phyloP scores from a whole-genome alignment of 2,113 vertebrate genomes.

The Pao palembangensis region DNA sequence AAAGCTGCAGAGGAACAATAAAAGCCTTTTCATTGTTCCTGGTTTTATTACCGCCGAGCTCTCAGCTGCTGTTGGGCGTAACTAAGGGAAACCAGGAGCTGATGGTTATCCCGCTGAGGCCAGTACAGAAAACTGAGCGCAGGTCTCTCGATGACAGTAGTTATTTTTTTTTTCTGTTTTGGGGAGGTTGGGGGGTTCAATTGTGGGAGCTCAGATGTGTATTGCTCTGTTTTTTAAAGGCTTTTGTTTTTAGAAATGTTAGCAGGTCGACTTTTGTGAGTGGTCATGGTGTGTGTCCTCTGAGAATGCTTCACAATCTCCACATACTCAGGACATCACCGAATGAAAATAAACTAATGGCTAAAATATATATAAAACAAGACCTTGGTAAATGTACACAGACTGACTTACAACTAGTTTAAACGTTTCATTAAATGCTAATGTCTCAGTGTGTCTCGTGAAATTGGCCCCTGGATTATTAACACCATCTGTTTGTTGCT shows the following conservation, averaged over 20 bases:
- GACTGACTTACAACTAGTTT: constrained; percentile 94
- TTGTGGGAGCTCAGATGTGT: constrained; percentile 35
- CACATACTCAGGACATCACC: constrained; percentile 47
- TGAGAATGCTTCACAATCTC: constrained; percentile 68
- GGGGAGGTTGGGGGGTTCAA: neutral
- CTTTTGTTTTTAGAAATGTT: constrained; percentile 66
- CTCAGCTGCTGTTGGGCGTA: constrained; percentile 90
- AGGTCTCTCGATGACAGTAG: constrained; percentile 13
- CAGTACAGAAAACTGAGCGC: constrained; percentile 55
- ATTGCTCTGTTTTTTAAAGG: constrained; percentile 63
- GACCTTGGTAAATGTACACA: constrained; percentile 90
- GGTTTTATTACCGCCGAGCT: constrained; percentile 87
- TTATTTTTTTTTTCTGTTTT: constrained; percentile 26
- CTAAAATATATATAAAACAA: constrained; percentile 70
- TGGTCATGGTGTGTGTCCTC: constrained; percentile 64
- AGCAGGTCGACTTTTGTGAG: constrained; percentile 61
- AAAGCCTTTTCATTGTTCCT: constrained; percentile 93
- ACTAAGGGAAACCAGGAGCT: constrained; percentile 82
- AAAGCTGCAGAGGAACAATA: constrained; percentile 95
- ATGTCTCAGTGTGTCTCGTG: constrained; percentile 95
- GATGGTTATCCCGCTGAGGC: constrained; percentile 75
- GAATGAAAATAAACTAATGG: no score
- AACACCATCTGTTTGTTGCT: constrained; percentile 95
- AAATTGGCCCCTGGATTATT: constrained; percentile 98
- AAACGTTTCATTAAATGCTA: constrained; percentile 98